A percentile compares a stretch with the other conserved stretches of the same genome.
Evolutionary conservation across 2,113 vertebrate genomes (phyloP).

Genomic region (Phylloscopus trochilus): DNA sequence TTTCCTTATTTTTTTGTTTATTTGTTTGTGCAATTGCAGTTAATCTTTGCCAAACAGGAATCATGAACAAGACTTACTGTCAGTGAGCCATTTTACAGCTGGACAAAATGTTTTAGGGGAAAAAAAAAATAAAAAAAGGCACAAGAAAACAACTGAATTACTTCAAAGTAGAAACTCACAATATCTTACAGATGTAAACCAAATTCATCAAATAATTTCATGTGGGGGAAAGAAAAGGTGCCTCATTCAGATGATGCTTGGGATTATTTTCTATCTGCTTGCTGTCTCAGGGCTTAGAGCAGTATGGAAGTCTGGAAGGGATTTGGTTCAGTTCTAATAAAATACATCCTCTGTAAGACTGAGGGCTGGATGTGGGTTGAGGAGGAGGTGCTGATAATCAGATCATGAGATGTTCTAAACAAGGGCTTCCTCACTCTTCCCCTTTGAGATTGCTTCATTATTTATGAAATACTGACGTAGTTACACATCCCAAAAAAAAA

Average conservation of each 20-base stretch:
- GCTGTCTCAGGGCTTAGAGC: not conserved
- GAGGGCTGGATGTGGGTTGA: not conserved
- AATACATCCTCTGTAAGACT: not conserved
- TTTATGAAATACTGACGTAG: not conserved
- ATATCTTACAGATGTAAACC: not conserved
- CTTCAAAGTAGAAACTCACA: not conserved
- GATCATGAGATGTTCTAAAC: not conserved
- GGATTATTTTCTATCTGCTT: not conserved
- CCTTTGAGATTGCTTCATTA: not conserved
- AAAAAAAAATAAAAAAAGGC: not conserved
- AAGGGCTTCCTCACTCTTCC: not conserved
- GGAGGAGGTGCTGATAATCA: not conserved
- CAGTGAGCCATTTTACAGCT: not conserved
- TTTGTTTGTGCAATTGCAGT: not conserved
- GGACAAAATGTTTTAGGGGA: not conserved
- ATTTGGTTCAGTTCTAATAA: not conserved
- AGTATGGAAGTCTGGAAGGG: not conserved
- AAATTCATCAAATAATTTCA: not conserved
- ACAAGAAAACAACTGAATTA: not conserved
- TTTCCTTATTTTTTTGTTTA: rapidly evolving
- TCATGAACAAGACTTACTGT: not conserved
- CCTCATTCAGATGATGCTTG: not conserved
- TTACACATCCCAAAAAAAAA: not conserved
- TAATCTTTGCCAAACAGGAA: not conserved
- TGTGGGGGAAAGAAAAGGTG: rapidly evolving